Base-by-base conservation (phyloP, 1,140 invertebrate genomes). In the Halesus radiatus region DNA sequence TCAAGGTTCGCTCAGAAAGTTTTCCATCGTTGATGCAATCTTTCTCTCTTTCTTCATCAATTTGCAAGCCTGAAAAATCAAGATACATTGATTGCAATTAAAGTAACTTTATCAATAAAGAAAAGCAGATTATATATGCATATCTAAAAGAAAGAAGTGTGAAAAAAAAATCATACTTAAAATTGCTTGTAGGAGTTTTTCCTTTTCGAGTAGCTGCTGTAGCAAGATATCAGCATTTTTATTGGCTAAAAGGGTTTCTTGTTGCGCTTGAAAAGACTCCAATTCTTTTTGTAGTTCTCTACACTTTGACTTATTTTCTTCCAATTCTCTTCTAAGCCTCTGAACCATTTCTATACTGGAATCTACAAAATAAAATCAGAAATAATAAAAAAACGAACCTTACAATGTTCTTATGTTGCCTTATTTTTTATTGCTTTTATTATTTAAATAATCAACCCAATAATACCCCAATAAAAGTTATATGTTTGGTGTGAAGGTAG, bases 191-290 rank as follows among this genome's bases (percentile, higher is more conserved):
- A 92, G 80, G 64, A 91, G 87, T 76, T 89, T 89, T 58, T 92
- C 89, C 26, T 88, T 89, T 18, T 91, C 89, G 0, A 84, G 84
- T 7, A 92, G 81, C 76, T 92, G 91, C 1, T 91, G 88, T 26
- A 90, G 90, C 5, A 94, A 80, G 56, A 90, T 93, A 82, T 94
- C 93, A 50, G 91, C 92, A 81, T 94, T 93, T 81, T 94, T 94
- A 79, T 94, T 93, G 0, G 91, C 90, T 66, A 94, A 84, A 84
- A 94, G 92, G 20, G 90, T 90, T 79, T 93, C 92, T 16, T 88
- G 85, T 58, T 89, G 81, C 3, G 87, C 22, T 50, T 79, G 76
- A 8, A 68, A 16, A 2, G 32, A 85, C 74, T 89, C 87, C 6
- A 90, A 86, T 82, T 88, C 89, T 66, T 89, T 87, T 84, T 91